These are phyloP conservation scores for Cerastis leucographa DNA, from an alignment of 2,888 invertebrate genomes.

Conservation along the genomic window DNA sequence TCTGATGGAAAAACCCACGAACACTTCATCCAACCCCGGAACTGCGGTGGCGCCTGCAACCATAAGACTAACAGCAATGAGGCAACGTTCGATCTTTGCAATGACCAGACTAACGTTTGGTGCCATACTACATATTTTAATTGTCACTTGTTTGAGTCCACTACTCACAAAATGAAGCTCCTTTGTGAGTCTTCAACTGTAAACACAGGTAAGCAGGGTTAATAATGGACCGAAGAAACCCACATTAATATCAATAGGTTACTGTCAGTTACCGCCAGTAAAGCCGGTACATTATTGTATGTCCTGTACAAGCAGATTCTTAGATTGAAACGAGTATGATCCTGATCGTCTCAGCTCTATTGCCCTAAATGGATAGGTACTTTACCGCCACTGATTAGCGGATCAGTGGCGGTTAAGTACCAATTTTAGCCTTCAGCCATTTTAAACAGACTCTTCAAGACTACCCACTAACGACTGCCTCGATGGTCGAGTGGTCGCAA, in stretches of 20 bases:
- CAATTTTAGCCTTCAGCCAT: background rate
- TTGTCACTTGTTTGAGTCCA: background rate
- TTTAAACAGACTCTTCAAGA: background rate
- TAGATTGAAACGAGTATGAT: conserved; percentile 36
- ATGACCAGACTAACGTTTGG: background rate
- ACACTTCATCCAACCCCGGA: background rate
- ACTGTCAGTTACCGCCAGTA: conserved; percentile 18
- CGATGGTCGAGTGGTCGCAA: too few relatives aligned
- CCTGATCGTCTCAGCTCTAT: conserved; percentile 17
- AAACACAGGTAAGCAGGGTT: background rate
- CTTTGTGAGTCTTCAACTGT: background rate
- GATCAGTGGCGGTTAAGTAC: background rate
- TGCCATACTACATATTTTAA: background rate
- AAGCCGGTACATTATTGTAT: conserved; percentile 3
- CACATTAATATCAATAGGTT: conserved; percentile 30
- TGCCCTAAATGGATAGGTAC: background rate
- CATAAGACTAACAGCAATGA: background rate
- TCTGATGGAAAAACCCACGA: background rate
- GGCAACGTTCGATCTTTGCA: background rate
- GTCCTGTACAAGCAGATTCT: conserved; percentile 45
- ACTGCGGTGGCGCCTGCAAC: background rate
- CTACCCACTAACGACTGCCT: too few relatives aligned
- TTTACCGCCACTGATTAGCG: too few relatives aligned
- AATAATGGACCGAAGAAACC: conserved; percentile 10
- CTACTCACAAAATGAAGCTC: background rate